Percentiles rank a stretch among this genome's conserved stretches.
These are phyloP conservation scores for Aepyceros melampus DNA, from an alignment of 2,113 vertebrate genomes.

Conservation along the genomic window DNA sequence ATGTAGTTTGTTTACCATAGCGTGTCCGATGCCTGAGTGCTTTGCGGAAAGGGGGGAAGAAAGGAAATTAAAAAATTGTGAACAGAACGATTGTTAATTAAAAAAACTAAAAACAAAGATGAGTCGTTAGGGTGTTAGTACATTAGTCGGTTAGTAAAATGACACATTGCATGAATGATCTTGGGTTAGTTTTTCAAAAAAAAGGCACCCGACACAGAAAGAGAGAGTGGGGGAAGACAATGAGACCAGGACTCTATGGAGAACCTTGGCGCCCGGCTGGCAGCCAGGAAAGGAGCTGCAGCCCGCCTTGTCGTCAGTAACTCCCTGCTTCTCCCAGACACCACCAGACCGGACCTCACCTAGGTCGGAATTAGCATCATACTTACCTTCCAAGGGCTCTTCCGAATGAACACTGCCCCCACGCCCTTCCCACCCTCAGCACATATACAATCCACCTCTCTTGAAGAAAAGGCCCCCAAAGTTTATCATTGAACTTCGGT, in stretches of 20 bases:
- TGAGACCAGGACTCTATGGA: conserved; percentile 82
- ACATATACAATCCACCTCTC: background rate
- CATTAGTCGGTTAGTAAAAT: conserved; percentile 99
- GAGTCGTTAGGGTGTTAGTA: conserved; percentile 92
- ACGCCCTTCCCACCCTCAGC: conserved; percentile 29
- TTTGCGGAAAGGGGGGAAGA: conserved; percentile 99
- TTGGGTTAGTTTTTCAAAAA: conserved; percentile 91
- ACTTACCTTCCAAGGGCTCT: conserved; percentile 77
- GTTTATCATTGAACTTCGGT: background rate
- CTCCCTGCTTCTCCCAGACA: background rate
- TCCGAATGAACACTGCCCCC: background rate
- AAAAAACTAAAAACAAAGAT: conserved; percentile 95
- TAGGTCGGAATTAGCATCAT: conserved; percentile 52
- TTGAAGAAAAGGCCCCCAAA: background rate
- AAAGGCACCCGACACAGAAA: conserved; percentile 86
- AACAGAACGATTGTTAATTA: conserved; percentile 99
- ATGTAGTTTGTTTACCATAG: conserved; percentile 99
- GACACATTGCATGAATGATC: conserved; percentile 96
- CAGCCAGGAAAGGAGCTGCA: conserved; percentile 49
- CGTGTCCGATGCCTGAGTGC: conserved; percentile 99
- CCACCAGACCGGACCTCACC: background rate
- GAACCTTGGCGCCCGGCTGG: conserved; percentile 65
- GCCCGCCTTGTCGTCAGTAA: conserved; percentile 48
- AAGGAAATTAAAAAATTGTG: conserved; percentile 99
- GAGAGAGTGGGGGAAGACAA: conserved; percentile 80